Conservation (phyloP, 2,113 vertebrate species). For the Aythya baeri region DNA sequence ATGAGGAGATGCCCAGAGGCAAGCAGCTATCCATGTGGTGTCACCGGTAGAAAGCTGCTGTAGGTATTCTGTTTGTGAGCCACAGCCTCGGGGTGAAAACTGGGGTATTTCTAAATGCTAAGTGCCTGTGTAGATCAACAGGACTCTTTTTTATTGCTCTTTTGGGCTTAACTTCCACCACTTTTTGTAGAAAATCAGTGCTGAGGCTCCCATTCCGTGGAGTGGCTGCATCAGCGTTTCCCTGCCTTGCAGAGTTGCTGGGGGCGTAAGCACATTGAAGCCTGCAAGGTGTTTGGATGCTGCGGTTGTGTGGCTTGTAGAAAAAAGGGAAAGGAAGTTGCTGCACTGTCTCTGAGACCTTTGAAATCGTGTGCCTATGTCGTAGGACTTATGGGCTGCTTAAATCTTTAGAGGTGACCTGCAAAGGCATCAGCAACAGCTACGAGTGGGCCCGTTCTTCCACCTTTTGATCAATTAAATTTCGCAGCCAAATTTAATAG, state of each 20-base stretch:
- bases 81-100: not conserved
- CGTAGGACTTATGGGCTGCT: not conserved
- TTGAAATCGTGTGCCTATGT: not conserved
- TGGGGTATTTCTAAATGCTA: not conserved
- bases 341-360: not conserved
- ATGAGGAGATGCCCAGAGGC: not conserved
- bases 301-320: not conserved
- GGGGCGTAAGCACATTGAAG: not conserved
- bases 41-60: not conserved
- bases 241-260: not conserved
- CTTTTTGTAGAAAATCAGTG: not conserved
- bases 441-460: not conserved
- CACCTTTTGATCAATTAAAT: not conserved
- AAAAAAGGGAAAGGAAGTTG: not conserved
- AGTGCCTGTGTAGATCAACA: not conserved
- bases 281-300: not conserved
- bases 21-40: rapidly evolving
- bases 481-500: not conserved
- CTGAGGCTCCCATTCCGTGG: not conserved
- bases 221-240: not conserved
- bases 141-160: not conserved
- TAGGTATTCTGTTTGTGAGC: not conserved
- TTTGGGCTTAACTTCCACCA: not conserved
- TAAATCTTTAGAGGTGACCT: not conserved
- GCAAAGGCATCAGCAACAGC: not conserved